Conservation (phyloP, 2,888 invertebrate species). For the Pollenia griseotomentosa region DNA sequence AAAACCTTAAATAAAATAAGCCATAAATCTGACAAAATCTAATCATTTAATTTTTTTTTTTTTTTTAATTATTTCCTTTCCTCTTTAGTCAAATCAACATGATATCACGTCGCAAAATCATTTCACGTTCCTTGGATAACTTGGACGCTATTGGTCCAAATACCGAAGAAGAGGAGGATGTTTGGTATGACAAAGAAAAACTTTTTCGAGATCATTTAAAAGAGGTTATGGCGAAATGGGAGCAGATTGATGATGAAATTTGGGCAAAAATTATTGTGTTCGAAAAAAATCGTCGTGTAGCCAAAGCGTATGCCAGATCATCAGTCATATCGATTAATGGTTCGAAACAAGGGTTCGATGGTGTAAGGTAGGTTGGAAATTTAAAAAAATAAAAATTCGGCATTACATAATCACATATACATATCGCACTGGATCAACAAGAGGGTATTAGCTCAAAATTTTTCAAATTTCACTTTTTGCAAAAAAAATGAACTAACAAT, state of each 20-base stretch:
- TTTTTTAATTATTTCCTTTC: slow-evolving; percentile 25
- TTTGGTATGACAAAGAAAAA: slow-evolving; percentile 97
- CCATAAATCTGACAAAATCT: slow-evolving; percentile 1
- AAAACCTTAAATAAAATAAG: slow-evolving; percentile 4
- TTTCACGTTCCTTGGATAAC: slow-evolving; percentile 95
- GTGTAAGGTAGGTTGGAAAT: slow-evolving; percentile 90
- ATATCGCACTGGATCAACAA: too few species aligned
- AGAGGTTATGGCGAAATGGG: slow-evolving; percentile 98
- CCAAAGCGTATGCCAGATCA: slow-evolving; percentile 98
- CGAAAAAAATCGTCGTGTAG: slow-evolving; percentile 96
- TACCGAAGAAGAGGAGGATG: slow-evolving; percentile 89
- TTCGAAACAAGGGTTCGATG: slow-evolving; percentile 97
- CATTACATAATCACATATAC: too few species aligned
- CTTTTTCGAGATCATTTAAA: slow-evolving; percentile 97
- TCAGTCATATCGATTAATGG: slow-evolving; percentile 98
- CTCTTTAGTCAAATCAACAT: slow-evolving; percentile 85
- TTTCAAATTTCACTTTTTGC: too few species aligned
- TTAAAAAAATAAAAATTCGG: not conserved
- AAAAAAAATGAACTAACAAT: too few species aligned
- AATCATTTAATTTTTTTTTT: not conserved
- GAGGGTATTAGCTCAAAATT: too few species aligned
- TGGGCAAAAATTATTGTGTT: slow-evolving; percentile 99
- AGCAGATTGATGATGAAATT: slow-evolving; percentile 98
- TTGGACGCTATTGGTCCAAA: slow-evolving; percentile 91
- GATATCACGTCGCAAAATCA: slow-evolving; percentile 95